Base-by-base conservation (phyloP, 2,113 vertebrate species). In the Silurus asotus region DNA sequence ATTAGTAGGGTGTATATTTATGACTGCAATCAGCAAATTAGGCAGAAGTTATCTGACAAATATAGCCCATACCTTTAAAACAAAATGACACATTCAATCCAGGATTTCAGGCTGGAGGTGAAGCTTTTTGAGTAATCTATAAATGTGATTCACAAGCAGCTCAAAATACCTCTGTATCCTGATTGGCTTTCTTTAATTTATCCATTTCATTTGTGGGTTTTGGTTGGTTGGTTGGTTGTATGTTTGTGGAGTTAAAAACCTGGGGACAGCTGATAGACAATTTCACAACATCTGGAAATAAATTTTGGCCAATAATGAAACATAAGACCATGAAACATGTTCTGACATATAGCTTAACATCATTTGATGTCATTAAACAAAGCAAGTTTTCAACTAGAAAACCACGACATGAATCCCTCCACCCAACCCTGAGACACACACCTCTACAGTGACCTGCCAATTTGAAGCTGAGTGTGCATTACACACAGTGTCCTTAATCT, bases 401-500 rank as follows among this genome's bases (percentile, higher is more conserved):
- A 11, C 9, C 45, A 9, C 28, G 17, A 19, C 1, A 25, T 15
- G 69, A 49, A 0, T 17, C 37, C 9, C 9, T 7, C 1, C 48
- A 10, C n/a, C 59, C 59, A 15, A 5, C 69, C 37, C 37, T 19
- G 17, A 72, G 51, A 76, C n/a, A 76, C 53, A 77, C 75, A 28
- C 14, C 10, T 20, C 25, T 37, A 19, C 28, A 79, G 37, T 37
- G 0, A 59, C 25, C 48, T 79, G 76, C 8, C 76, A 79, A 55
- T n/a, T 37, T 79, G 55, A 59, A 25, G 76, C 76, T 59, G 76
- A 58, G 55, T 79, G 76, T 79, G 53, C 72, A n/a, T 37, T 20
- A 79, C 6, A 55, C 74, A 76, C 25, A 59, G 53, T 58, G 14
- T 14, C 53, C 9, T 77, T 78, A 53, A 79, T 79, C 55, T 79